phyloP scores from a whole-genome alignment of 2,113 vertebrate genomes.

The Phodopus roborovskii region DNA sequence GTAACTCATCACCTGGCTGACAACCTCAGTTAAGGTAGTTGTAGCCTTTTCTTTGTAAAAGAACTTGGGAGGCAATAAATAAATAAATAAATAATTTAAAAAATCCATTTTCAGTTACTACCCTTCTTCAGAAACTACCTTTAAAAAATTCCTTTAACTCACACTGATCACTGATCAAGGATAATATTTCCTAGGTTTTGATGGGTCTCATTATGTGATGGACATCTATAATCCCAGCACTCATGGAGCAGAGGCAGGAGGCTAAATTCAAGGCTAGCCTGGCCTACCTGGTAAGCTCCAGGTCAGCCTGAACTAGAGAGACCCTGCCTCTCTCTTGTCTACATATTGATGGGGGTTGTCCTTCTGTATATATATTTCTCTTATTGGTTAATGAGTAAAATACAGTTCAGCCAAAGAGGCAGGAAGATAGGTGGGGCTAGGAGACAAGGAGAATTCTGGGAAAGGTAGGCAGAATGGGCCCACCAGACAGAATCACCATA shows the following conservation, averaged over 20 bases:
- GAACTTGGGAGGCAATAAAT: not conserved
- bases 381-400: no score
- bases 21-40: not conserved
- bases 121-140: constrained; percentile 19
- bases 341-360: no score
- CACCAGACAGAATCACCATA: no score
- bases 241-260: not conserved
- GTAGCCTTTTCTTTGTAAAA: constrained; percentile 18
- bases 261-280: not conserved
- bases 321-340: not conserved
- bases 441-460: no score
- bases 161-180: not conserved
- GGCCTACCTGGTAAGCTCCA: not conserved
- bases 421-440: no score
- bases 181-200: constrained; percentile 3
- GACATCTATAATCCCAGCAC: not conserved
- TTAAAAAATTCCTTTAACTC: constrained; percentile 38
- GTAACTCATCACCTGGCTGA: not conserved
- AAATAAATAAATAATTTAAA: no score
- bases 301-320: not conserved
- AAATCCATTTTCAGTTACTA: not conserved
- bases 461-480: no score
- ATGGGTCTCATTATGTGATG: not conserved
- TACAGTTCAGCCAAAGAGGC: no score
- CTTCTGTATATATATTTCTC: no score